Base-by-base conservation (phyloP, 2,797 vertebrate genomes). In the Odontamblyopus rebecca region DNA sequence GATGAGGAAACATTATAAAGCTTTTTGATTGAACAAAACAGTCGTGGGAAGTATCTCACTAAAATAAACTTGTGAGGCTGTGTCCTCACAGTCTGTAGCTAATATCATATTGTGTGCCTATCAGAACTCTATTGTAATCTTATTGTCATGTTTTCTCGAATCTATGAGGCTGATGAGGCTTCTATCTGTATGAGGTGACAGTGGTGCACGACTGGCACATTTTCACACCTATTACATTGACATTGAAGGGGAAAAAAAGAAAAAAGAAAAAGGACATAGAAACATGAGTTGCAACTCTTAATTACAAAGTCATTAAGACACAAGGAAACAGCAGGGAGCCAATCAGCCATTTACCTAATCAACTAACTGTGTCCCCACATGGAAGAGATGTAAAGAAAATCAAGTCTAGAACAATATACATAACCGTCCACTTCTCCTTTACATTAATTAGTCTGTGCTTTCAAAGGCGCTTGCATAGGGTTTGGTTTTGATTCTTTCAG, bases 131-230 rank as follows among this genome's bases (percentile, higher is more conserved):
- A 3, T 12, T 57, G 54, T 57, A 19, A 64, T 23, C 12, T 27
- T 5, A 44, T 66, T 29, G 64, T 51, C 44, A 19, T 30, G 26
- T 16, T 48, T 23, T 85, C 78, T 81, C 72, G 71, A 82, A 79
- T 61, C 60, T 63, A 60, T 73, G 63, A 59, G 71, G 54, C n/a
- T n/a, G n/a, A n/a, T n/a, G n/a, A 50, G 63, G 77, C 69, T 68
- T 70, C 79, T 77, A 35, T 68, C 68, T 77, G 70, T 63, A 75
- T 44, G 60, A 63, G 73, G 75, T 69, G 76, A 80, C 53, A 73
- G 70, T 73, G 72, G 48, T 32, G 60, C 74, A 79, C 74, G 80
- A 66, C 80, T 81, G 75, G 75, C 72, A 81, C 70, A 85, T 75
- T 76, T 75, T 83, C 77, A 82, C 73, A 80, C 82, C 74, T 50